Percentiles rank a stretch among this genome's conserved stretches.
These are phyloP conservation scores for Phalloptychus januarius DNA, from an alignment of 2,797 vertebrate species.

Conservation along the genomic window DNA sequence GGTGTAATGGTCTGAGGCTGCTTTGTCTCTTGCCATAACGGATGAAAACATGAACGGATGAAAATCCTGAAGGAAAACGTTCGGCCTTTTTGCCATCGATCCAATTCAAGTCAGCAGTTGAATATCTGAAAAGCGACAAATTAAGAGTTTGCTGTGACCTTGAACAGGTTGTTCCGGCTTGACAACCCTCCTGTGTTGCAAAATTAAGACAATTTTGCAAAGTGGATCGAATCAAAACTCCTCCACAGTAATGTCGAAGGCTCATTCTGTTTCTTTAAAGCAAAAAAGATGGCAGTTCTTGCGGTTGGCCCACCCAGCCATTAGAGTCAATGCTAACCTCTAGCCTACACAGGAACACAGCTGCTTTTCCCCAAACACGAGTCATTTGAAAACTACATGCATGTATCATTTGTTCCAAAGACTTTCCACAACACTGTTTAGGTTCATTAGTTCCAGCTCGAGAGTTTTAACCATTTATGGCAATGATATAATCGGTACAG, in stretches of 20 bases:
- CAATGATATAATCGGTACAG: conserved; percentile 48
- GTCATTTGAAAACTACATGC: background rate
- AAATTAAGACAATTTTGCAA: background rate
- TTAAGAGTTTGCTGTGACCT: background rate
- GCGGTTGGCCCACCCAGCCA: background rate
- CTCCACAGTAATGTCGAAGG: background rate
- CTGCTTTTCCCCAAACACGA: background rate
- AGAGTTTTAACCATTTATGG: conserved; percentile 25
- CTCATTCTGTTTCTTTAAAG: background rate
- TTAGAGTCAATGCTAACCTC: background rate
- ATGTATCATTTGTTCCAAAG: background rate
- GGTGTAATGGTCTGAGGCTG: background rate
- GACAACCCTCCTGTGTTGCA: background rate
- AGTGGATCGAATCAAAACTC: background rate
- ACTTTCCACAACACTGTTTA: background rate
- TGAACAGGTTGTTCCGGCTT: background rate
- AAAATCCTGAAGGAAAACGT: background rate
- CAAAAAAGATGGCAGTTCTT: background rate
- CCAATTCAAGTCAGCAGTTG: background rate
- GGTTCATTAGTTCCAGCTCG: conserved; percentile 18
- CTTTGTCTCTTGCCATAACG: background rate
- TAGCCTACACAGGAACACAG: background rate
- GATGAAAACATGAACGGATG: background rate
- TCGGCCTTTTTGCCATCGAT: background rate
- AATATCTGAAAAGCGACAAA: background rate